Conservation (phyloP, 2,888 invertebrate species). For the Panorpa germanica region DNA sequence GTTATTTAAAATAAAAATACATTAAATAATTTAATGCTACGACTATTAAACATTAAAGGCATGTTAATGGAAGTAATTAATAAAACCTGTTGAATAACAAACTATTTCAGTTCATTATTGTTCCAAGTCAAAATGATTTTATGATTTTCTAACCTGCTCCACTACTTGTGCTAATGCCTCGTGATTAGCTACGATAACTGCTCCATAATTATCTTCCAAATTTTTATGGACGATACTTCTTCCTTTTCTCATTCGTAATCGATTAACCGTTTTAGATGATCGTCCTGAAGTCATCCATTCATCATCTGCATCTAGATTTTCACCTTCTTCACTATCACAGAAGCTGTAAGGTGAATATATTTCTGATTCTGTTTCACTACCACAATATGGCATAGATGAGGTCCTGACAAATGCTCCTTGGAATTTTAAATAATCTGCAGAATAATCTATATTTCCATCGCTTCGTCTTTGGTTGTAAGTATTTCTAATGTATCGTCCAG, state of each 20-base stretch:
- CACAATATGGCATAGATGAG: constrained; percentile 58
- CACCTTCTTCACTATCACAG: constrained; percentile 35
- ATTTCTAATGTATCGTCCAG: constrained; percentile 19
- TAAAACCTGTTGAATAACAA: no score
- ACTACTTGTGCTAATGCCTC: constrained; percentile 76
- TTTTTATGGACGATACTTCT: constrained; percentile 69
- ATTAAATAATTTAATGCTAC: no score
- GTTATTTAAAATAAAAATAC: no score
- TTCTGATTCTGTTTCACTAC: constrained; percentile 68
- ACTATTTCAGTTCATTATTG: no score
- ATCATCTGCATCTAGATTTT: constrained; percentile 21
- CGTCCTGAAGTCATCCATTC: constrained; percentile 20
- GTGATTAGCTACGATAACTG: constrained; percentile 76
- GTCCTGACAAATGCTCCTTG: constrained; percentile 37
- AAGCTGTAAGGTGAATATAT: constrained; percentile 69
- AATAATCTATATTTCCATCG: constrained; percentile 29
- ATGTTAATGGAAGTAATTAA: no score
- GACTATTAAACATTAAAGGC: no score
- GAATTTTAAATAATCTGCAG: constrained; percentile 37
- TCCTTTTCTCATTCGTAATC: constrained; percentile 57
- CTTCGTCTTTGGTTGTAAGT: constrained; percentile 25
- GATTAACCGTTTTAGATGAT: constrained; percentile 29
- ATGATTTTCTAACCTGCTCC: constrained; percentile 45
- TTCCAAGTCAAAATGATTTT: no score
- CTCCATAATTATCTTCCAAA: constrained; percentile 78